A percentile compares a stretch with the other conserved stretches of the same genome.
These are phyloP conservation scores for Sapajus apella DNA, from an alignment of 2,113 vertebrate genomes.

Conservation along the genomic window DNA sequence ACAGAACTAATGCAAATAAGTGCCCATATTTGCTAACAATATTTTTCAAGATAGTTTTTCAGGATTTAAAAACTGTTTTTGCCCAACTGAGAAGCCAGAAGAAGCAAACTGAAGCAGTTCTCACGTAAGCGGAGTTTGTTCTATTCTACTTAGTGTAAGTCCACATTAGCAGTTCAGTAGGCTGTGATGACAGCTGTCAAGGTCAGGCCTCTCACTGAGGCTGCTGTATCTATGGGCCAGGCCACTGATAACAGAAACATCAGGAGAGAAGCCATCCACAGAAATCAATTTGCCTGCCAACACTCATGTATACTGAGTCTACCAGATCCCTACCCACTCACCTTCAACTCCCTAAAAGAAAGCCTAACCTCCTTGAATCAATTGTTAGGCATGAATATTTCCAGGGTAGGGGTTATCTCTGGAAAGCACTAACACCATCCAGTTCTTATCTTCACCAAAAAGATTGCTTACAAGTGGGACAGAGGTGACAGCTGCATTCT, in stretches of 20 bases:
- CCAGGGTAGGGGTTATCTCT: neutral
- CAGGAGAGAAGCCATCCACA: neutral
- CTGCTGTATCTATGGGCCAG: neutral
- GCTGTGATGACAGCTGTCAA: neutral
- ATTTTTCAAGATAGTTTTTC: neutral
- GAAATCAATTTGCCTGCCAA: neutral
- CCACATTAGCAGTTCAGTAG: neutral
- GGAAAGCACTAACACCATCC: neutral
- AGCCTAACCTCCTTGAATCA: neutral
- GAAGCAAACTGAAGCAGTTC: neutral
- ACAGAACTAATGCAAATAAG: neutral
- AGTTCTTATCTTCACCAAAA: neutral
- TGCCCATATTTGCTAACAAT: neutral
- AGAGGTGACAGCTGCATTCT: neutral
- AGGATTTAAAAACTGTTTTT: neutral
- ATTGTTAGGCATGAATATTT: neutral
- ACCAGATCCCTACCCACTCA: neutral
- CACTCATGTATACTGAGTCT: neutral
- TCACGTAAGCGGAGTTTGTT: neutral
- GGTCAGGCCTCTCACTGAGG: neutral
- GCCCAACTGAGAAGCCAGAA: neutral
- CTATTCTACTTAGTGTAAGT: neutral
- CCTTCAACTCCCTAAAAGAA: neutral
- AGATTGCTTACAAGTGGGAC: neutral
- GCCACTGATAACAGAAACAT: neutral